Evolutionary conservation across 2,113 vertebrate genomes (phyloP).

Genomic region (Okapia johnstoni): DNA sequence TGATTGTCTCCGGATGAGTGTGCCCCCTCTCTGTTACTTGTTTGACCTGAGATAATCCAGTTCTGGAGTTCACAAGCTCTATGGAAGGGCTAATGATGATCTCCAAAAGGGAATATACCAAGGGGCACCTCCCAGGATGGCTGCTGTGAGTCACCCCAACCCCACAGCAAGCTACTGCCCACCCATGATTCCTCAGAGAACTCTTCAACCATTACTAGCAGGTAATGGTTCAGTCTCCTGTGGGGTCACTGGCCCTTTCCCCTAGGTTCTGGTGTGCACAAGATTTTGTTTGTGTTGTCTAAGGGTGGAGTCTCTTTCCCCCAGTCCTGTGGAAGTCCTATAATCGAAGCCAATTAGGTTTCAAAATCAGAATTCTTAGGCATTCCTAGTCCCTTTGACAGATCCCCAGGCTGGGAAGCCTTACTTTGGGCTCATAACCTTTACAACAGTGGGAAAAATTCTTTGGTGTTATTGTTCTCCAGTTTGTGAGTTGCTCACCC

Average conservation of each 20-base stretch:
- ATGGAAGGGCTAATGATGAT: no score
- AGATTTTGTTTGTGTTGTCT: not conserved
- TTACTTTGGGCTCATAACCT: not conserved
- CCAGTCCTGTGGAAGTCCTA: not conserved
- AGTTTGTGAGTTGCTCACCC: not conserved
- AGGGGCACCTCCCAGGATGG: not conserved
- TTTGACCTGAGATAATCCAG: not conserved
- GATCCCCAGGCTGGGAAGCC: not conserved
- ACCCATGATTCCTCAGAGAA: not conserved
- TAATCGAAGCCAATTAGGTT: not conserved
- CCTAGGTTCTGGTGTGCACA: not conserved
- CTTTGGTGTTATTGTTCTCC: not conserved
- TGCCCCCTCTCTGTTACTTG: not conserved
- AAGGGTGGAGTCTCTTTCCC: not conserved
- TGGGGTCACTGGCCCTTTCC: not conserved
- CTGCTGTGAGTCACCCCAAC: not conserved
- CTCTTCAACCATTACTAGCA: not conserved
- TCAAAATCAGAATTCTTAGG: not conserved
- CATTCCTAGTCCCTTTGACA: not conserved
- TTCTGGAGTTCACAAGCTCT: not conserved
- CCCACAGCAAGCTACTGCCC: not conserved
- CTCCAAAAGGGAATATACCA: not conserved
- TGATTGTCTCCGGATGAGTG: not conserved
- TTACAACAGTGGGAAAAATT: not conserved
- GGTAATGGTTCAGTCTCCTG: not conserved